A percentile compares a stretch with the other conserved stretches of the same genome.
Evolutionary conservation across 2,797 vertebrate species (phyloP).

Genomic region (Dicrostonyx torquatus): DNA sequence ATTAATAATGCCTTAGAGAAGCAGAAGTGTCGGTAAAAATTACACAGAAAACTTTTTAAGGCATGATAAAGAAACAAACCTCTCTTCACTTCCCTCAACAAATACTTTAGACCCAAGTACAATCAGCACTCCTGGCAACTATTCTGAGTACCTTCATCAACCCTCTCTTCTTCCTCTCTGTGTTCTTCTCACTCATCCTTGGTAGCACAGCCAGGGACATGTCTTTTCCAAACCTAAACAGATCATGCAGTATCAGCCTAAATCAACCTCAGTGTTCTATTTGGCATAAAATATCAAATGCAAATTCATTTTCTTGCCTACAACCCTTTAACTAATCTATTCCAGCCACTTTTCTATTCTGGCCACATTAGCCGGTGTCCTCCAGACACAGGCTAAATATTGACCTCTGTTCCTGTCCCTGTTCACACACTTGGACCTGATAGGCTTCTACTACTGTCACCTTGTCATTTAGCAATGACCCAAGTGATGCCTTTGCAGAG

Average conservation of each 20-base stretch:
- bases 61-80: background rate
- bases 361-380: background rate
- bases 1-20: background rate
- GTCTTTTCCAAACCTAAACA: conserved; percentile 5
- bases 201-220: background rate
- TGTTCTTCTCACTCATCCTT: background rate
- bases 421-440: background rate
- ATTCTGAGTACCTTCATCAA: background rate
- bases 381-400: background rate
- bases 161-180: background rate
- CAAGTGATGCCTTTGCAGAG: background rate
- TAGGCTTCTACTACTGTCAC: background rate
- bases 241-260: background rate
- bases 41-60: background rate
- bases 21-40: background rate
- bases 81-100: background rate
- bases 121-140: background rate
- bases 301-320: background rate
- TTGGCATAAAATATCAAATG: background rate
- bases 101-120: background rate
- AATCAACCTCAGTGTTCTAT: background rate
- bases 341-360: background rate
- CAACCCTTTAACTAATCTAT: background rate
- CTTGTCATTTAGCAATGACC: background rate
- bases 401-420: background rate